These are phyloP conservation scores for Myrmophylax atrothorax DNA, from an alignment of 2,113 vertebrate genomes.

Conservation along the genomic window DNA sequence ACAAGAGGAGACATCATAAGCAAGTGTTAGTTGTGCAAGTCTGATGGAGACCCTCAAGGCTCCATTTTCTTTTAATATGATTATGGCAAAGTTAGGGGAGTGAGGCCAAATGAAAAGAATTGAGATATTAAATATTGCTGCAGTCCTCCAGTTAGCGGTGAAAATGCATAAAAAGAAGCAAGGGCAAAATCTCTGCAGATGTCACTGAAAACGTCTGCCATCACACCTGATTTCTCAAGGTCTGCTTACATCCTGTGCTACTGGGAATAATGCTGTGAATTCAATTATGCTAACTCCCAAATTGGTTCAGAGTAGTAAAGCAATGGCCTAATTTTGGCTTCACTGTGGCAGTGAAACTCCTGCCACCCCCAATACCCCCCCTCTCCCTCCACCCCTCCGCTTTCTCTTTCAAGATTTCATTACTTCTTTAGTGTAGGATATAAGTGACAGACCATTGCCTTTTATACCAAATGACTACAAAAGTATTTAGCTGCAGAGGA, in stretches of 20 bases:
- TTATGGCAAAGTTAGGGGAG: accelerated
- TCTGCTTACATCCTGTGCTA: not conserved
- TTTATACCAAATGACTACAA: constrained; percentile 50
- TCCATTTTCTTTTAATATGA: not conserved
- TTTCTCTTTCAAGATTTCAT: constrained; percentile 10
- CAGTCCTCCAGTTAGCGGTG: not conserved
- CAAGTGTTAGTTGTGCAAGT: not conserved
- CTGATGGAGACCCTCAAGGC: not conserved
- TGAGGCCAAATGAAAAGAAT: not conserved
- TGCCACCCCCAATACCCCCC: not conserved
- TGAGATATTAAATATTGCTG: not conserved
- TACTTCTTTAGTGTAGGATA: not conserved
- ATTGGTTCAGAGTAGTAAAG: not conserved
- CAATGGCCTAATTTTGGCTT: not conserved
- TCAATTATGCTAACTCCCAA: not conserved
- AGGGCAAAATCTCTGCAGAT: not conserved
- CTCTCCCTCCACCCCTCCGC: accelerated
- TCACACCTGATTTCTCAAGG: not conserved
- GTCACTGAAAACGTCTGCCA: not conserved
- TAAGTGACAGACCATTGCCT: constrained; percentile 45
- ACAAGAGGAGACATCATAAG: not conserved
- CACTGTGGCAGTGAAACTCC: not conserved
- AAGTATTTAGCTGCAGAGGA: constrained; percentile 44
- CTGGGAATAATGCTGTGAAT: accelerated
- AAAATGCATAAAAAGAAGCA: not conserved